Base-by-base conservation (phyloP, 1,140 invertebrate species). In the Pemphigus obesinymphae region DNA sequence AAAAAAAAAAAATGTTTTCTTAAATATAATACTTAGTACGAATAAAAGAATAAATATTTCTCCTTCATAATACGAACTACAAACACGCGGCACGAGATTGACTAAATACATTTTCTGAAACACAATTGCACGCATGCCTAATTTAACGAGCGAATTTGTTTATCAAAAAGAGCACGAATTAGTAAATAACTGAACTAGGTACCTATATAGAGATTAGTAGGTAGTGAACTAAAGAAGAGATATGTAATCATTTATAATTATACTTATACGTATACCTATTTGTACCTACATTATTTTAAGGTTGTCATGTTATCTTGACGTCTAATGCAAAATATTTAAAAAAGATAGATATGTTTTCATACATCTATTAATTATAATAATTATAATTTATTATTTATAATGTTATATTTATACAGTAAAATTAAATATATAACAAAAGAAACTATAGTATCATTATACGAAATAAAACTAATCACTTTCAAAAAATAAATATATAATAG, bases 141-240 rank as follows among this genome's bases (percentile, higher is more conserved):
- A n/a, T n/a, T n/a, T n/a, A 80, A 80, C 58, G 17, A 61, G 8
- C 31, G 5, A 40, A 80, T 53, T 80, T 80, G 76, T 80, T 80
- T 80, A 80, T 43, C 50, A 29, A 61, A 80, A 63, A 45, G 15
- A 63, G 76, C 76, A 80, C 76, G 76, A 13, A 80, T 63, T 80
- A 43, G 40, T 61, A 55, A 58, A 78, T 55, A 55, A 50, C 70
- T 50, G 43, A 45, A 70, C 66, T 68, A n/a, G n/a, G n/a, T n/a
- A 37, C 63, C 63, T 68, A 23, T 26, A 29, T 26, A 45, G 15
- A 70, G 68, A 70, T 45, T 70, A 70, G 43, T 50, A 11, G 29
- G 43, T 50, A 11, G 29, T 13, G 29, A 10, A 50, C 70, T 15
- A 13, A n/a, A n/a, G n/a, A n/a, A 31, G 8, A 73, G 70, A 73